Base-by-base conservation (phyloP, 2,888 invertebrate genomes). In the Microctonus hyperodae region DNA sequence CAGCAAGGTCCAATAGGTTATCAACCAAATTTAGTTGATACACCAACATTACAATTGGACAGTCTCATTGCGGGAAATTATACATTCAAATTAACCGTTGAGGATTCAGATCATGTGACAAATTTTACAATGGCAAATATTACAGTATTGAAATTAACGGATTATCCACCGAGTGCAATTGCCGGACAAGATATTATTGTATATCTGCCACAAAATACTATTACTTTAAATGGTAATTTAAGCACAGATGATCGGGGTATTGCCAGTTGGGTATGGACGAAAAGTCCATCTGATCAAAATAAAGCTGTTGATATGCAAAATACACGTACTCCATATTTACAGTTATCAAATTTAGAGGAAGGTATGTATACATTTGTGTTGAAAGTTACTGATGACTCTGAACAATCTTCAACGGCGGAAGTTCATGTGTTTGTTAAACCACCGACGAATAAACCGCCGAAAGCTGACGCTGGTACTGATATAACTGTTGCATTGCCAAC, bases 251-350 rank as follows among this genome's bases (percentile, higher is more conserved):
- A 97, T 84, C 93, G 95, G 77, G 95, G 94, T 74, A 97, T 97
- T 75, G 91, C 90, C 0, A 93, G 92, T 25, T 98, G 97, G 94
- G 96, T 97, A 83, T 97, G 97, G 97, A 96, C 95, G 0, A 96
- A 96, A 81, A 92, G 93, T 59, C 90, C 92, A 0, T 92, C 92
- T 57, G 94, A 94, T 79, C 92, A 94, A 72, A 92, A 93, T 73
- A 94, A 95, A 80, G 95, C 96, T 0, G 96, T 95, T 10, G 97
- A 97, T 80, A 97, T 97, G 95, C 95, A 97, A 87, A 94, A 96
- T 75, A 96, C 96, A 0, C 89, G 95, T 76, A 96, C 95, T 0
- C 95, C 96, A 0, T 94, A 92, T 79, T 88, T 97, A 48, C 91
- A 92, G 85, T 85, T 97, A 11, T 95, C 95, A 0, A 94, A 97